Evolutionary conservation across 2,888 invertebrate species (phyloP).

Genomic region (Aleiodes alternator): DNA sequence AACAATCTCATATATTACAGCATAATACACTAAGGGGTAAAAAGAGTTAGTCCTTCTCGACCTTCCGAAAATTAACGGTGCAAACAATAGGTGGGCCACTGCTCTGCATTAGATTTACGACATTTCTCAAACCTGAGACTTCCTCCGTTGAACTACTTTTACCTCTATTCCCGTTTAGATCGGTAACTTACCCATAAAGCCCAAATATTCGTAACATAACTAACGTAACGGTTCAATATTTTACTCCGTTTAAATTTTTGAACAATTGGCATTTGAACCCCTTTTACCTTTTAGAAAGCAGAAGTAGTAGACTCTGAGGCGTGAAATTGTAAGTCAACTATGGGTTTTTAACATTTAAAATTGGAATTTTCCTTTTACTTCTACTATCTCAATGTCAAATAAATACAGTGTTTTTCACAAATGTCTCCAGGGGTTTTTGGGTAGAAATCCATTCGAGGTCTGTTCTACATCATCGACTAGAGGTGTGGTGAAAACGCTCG

Average conservation of each 20-base stretch:
- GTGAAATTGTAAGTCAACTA: conserved; percentile 29
- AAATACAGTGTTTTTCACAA: neutral
- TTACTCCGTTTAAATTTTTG: conserved; percentile 5
- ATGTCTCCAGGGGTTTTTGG: neutral
- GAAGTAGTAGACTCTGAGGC: neutral
- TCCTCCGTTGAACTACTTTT: conserved; percentile 10
- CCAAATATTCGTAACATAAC: neutral
- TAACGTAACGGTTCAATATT: conserved; percentile 16
- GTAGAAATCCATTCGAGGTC: neutral
- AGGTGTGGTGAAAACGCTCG: conserved; percentile 56
- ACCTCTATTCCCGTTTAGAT: neutral
- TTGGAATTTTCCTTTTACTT: conserved; percentile 3
- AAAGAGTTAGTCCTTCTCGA: conserved; percentile 26
- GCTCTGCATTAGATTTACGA: conserved; percentile 23
- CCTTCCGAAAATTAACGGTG: conserved; percentile 13
- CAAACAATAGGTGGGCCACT: neutral
- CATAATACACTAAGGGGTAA: conserved; percentile 21
- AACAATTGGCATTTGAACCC: conserved; percentile 29
- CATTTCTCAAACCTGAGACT: conserved; percentile 8
- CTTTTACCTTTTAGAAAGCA: conserved; percentile 23
- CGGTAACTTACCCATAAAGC: neutral
- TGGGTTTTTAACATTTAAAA: conserved; percentile 14
- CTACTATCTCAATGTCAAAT: neutral
- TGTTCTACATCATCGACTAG: conserved; percentile 28
- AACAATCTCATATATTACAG: conserved; percentile 14